Evolutionary conservation across 2,113 vertebrate species (phyloP).

Genomic region (Ovibos moschatus): DNA sequence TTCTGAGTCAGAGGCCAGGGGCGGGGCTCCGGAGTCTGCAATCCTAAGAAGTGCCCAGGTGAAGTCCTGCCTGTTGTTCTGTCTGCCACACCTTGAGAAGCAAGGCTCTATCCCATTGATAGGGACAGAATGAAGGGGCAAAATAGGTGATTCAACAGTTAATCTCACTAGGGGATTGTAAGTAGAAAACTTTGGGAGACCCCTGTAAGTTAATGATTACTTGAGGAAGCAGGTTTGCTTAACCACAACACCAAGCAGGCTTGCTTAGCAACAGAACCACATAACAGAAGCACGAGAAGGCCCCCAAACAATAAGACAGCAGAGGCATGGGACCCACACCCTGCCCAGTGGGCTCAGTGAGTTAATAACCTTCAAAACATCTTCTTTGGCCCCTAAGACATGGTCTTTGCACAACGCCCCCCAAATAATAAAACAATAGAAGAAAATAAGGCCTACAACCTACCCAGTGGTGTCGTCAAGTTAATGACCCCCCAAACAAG

Average conservation of each 20-base stretch:
- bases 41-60: background rate
- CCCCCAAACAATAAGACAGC: background rate
- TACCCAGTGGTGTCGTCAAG: background rate
- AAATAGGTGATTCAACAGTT: background rate
- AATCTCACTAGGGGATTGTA: background rate
- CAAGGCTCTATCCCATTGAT: background rate
- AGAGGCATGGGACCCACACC: background rate
- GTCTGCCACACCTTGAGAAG: background rate
- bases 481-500: background rate
- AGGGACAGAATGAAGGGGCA: background rate
- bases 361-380: background rate
- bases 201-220: background rate
- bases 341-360: background rate
- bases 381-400: background rate
- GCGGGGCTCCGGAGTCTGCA: background rate
- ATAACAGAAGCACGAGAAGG: background rate
- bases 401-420: background rate
- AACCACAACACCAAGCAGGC: background rate
- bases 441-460: background rate
- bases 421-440: background rate
- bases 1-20: background rate
- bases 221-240: background rate
- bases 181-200: background rate
- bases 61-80: background rate
- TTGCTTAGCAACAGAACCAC: background rate